Conservation (phyloP, 2,113 vertebrate species). For the Trichomycterus rosablanca region DNA sequence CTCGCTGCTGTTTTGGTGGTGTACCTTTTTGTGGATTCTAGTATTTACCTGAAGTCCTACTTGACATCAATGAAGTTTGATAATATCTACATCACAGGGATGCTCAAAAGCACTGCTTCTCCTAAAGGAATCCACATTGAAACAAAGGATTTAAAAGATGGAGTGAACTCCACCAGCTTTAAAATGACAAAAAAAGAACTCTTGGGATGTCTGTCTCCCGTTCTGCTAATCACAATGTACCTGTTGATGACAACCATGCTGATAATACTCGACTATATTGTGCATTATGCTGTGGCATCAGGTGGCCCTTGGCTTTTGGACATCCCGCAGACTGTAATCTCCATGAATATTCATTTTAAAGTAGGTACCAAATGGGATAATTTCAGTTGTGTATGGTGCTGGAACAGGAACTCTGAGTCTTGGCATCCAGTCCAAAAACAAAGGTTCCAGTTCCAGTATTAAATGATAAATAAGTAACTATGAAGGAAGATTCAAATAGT, state of each 20-base stretch:
- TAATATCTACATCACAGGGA: constrained; percentile 69
- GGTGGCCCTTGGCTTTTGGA: constrained; percentile 64
- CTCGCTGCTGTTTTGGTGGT: constrained; percentile 69
- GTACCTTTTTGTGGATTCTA: constrained; percentile 68
- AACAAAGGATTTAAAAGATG: constrained; percentile 46
- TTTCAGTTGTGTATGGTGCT: too few species aligned
- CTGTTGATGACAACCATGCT: constrained; percentile 64
- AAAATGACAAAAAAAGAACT: constrained; percentile 71
- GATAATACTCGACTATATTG: constrained; percentile 69
- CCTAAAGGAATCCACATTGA: constrained; percentile 46
- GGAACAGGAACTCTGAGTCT: too few species aligned
- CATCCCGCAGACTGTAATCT: constrained; percentile 66
- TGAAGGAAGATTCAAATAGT: too few species aligned
- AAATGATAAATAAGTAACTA: too few species aligned
- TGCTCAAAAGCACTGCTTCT: constrained; percentile 50
- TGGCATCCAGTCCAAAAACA: too few species aligned
- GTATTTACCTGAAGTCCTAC: constrained; percentile 77
- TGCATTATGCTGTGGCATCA: constrained; percentile 65
- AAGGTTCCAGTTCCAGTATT: too few species aligned
- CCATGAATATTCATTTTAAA: constrained; percentile 67
- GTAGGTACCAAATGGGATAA: constrained; percentile 52
- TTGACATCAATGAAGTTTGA: constrained; percentile 79
- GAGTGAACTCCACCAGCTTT: constrained; percentile 52
- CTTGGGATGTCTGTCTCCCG: constrained; percentile 58
- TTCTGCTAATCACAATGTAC: constrained; percentile 68